Conservation (phyloP, 2,113 vertebrate genomes). For the Bubo blakistoni region DNA sequence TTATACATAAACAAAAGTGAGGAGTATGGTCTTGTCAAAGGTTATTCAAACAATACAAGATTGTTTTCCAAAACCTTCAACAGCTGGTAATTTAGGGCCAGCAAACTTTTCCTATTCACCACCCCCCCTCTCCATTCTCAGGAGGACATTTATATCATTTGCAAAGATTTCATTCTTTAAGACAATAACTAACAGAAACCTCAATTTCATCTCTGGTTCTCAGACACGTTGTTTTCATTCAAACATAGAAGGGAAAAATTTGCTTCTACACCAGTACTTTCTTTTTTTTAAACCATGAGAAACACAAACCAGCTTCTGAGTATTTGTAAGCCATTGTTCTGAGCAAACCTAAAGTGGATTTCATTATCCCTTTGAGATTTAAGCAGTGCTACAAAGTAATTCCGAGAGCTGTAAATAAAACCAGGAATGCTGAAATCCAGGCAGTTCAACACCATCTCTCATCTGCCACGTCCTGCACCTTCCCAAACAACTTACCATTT, state of each 20-base stretch:
- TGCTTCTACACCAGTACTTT: background rate
- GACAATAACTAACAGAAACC: background rate
- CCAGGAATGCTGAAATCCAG: background rate
- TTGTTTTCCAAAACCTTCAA: background rate
- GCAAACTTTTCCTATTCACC: background rate
- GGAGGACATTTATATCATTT: background rate
- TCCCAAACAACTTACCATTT: conserved; percentile 83
- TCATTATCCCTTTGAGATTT: background rate
- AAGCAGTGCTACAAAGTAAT: background rate
- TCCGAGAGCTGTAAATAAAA: background rate
- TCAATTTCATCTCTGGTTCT: background rate
- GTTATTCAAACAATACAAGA: background rate
- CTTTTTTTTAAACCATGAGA: background rate
- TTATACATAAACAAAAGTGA: background rate
- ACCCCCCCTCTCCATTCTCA: background rate
- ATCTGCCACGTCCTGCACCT: background rate
- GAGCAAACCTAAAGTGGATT: background rate
- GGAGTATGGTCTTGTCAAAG: background rate
- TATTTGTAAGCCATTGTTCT: background rate
- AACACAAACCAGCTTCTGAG: background rate
- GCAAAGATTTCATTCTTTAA: background rate
- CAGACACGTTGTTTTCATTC: background rate
- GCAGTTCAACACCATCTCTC: background rate
- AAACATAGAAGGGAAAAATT: background rate
- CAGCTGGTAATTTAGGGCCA: background rate